Evolutionary conservation across 2,797 vertebrate species (phyloP), one percentile per base, ranked within the genome.

Genomic region (Cuculus canorus): DNA sequence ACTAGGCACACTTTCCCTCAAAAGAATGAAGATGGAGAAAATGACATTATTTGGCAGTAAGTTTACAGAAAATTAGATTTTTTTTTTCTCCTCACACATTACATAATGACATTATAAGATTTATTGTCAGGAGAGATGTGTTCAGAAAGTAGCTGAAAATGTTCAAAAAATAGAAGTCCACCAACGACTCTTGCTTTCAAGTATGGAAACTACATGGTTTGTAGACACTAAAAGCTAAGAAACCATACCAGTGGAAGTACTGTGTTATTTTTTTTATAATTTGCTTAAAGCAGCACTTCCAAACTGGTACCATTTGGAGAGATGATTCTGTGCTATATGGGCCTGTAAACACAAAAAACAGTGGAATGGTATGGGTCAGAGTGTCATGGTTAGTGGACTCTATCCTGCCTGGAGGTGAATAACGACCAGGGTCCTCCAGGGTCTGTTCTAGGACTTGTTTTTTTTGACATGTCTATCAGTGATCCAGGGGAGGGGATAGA

Each of bases 21-120:
- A 75, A 3, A 87, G 43, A 95, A 91, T 56, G 70, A 93, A 84
- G 68, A 89, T 71, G 33, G 60, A 95, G 81, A 91, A 94, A 96
- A 94, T 63, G 11, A 60, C 60, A 76, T 75, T 93, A 92, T 93
- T 85, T 91, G 68, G 81, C 86, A 92, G 52, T n/a, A 73, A 86
- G 53, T 92, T 96, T 85, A 70, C 48, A 92, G 48, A 19, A 61
- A 71, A 61, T 4, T 10, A 73, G 12, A 2, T 35, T 52, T 90
- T n/a, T 90, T n/a, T 70, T 59, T 41, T 14, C 68, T 83, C 30
- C 25, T 22, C 32, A 56, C 25, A 85, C 35, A 82, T 56, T 77
- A 73, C 17, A 15, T 73, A 90, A 77, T 73, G 66, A 35, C 59
- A 76, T 28, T 54, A 45, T 30, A 80, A 60, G 63, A 92, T 89